Conservation (phyloP, 2,888 invertebrate species). For the Zygothrica quintamaculata region DNA sequence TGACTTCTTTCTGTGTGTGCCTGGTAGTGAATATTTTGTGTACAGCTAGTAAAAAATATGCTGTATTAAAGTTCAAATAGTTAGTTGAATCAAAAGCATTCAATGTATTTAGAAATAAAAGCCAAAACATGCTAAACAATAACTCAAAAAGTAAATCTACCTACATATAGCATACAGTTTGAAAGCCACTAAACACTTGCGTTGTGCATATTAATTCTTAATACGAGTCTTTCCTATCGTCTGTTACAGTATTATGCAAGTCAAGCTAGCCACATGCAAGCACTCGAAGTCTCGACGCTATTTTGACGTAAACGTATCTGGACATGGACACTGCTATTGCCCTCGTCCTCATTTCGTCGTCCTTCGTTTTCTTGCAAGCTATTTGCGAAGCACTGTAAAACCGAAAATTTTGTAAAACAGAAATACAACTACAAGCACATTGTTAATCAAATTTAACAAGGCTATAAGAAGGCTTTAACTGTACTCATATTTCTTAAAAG, state of each 20-base stretch:
- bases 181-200: conserved; percentile 14
- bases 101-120: not conserved
- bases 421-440: conserved; percentile 4
- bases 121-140: conserved; percentile 52
- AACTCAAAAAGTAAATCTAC: conserved; percentile 51
- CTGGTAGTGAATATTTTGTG: conserved; percentile 69
- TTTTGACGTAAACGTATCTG: conserved; percentile 45
- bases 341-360: conserved; percentile 19
- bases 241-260: conserved; percentile 11
- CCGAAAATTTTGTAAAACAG: conserved; percentile 36
- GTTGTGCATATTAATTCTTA: conserved; percentile 7
- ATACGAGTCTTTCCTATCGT: conserved; percentile 12
- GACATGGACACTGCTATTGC: conserved; percentile 49
- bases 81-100: conserved; percentile 32
- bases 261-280: conserved; percentile 75
- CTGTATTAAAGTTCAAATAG: conserved; percentile 45
- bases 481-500: too few species aligned
- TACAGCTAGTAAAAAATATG: conserved; percentile 30
- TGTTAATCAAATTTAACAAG: not conserved
- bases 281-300: conserved; percentile 57
- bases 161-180: conserved; percentile 49
- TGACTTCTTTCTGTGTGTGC: conserved; percentile 58
- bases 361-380: conserved; percentile 65
- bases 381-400: conserved; percentile 74
- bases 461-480: too few species aligned